These are phyloP conservation scores for Simalia tracyae DNA, from an alignment of 2,797 vertebrate species.

Conservation along the genomic window DNA sequence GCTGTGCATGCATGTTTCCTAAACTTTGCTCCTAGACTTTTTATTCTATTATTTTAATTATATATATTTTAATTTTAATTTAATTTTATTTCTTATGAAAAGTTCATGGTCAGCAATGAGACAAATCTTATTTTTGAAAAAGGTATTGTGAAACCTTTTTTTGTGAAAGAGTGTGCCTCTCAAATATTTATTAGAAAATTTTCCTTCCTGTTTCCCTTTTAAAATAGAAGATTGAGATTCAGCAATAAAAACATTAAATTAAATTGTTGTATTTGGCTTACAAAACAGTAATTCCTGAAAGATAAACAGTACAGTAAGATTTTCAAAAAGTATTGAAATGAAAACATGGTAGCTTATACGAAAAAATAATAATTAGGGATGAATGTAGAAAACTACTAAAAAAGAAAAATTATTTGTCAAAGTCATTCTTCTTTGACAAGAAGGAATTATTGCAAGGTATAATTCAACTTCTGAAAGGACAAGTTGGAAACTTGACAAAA, in stretches of 20 bases:
- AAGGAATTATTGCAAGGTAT: slow-evolving; percentile 39
- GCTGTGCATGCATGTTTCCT: not conserved
- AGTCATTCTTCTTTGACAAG: slow-evolving; percentile 24
- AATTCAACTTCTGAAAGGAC: not conserved
- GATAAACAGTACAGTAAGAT: slow-evolving; percentile 41
- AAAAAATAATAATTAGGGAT: not conserved
- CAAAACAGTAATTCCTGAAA: not conserved
- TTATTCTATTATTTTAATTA: not conserved
- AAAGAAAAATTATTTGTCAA: slow-evolving; percentile 18
- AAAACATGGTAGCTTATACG: not conserved
- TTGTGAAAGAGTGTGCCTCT: not conserved
- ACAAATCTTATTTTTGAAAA: slow-evolving; percentile 7
- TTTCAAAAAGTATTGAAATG: not conserved
- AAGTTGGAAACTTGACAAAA: slow-evolving; percentile 30
- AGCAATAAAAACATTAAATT: not conserved
- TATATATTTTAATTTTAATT: not conserved
- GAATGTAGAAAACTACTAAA: not conserved
- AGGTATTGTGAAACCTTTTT: not conserved
- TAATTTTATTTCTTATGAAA: not conserved
- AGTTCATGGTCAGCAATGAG: slow-evolving; percentile 1
- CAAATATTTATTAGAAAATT: slow-evolving; percentile 14
- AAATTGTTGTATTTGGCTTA: not conserved
- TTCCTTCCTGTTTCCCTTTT: slow-evolving; percentile 22
- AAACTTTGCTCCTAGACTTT: not conserved
- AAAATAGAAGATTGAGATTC: slow-evolving; percentile 19